Conservation (phyloP, 1,140 invertebrate species). For the Phymorhynchus buccinoides region DNA sequence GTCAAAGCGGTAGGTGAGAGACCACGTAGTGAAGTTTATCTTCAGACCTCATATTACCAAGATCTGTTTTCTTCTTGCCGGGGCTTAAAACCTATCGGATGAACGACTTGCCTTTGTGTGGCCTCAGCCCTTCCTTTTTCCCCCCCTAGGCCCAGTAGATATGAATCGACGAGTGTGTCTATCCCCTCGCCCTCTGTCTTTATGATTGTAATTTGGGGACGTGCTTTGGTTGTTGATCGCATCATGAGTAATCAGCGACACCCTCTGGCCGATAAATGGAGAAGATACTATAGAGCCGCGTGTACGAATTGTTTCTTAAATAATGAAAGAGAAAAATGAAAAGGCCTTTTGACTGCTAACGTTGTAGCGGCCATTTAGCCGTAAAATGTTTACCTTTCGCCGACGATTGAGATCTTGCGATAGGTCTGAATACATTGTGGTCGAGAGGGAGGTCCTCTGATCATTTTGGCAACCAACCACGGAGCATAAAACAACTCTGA, state of each 20-base stretch:
- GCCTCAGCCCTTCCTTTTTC: too few relatives aligned
- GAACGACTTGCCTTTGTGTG: neutral
- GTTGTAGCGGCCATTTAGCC: neutral
- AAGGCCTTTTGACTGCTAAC: neutral
- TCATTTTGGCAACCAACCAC: too few relatives aligned
- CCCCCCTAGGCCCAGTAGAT: too few relatives aligned
- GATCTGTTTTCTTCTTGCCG: neutral
- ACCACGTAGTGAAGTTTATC: conserved; percentile 18
- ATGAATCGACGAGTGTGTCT: neutral
- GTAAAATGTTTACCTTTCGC: too few relatives aligned
- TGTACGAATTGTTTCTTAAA: too few relatives aligned
- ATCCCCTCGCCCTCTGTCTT: neutral
- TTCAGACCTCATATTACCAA: conserved; percentile 12
- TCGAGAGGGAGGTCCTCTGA: too few relatives aligned
- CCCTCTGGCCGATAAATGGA: neutral
- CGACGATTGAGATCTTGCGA: too few relatives aligned
- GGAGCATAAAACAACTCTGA: too few relatives aligned
- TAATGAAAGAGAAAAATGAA: too few relatives aligned
- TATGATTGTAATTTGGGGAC: neutral
- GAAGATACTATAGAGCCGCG: neutral
- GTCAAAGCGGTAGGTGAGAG: neutral
- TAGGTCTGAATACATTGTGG: too few relatives aligned
- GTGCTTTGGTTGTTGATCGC: neutral
- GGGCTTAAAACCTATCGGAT: conserved; percentile 1
- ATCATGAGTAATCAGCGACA: neutral